These are phyloP conservation scores for Blastobasis lacticolella DNA, from an alignment of 2,888 invertebrate genomes.

Conservation along the genomic window DNA sequence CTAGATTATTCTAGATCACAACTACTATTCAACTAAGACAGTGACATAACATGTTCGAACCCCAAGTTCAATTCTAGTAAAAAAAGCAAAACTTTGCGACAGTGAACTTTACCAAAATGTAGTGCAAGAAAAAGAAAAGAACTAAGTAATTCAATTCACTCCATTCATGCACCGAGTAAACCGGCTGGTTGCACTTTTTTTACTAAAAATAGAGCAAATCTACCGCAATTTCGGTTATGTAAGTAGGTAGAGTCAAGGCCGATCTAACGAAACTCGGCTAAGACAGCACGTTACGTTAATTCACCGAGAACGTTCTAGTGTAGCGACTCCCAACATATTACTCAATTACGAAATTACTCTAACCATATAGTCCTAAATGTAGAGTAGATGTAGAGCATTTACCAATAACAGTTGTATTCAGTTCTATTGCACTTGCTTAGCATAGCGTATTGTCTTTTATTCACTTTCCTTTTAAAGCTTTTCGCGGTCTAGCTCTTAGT, in stretches of 20 bases:
- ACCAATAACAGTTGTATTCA: no score
- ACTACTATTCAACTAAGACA: no score
- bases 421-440: no score
- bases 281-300: slow-evolving; percentile 1
- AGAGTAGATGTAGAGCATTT: no score
- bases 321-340: no score
- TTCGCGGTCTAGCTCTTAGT: no score
- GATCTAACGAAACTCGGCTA: slow-evolving; percentile 3
- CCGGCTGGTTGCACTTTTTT: background rate
- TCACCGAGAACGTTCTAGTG: no score
- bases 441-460: no score
- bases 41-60: background rate
- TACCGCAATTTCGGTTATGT: slow-evolving; percentile 9
- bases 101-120: slow-evolving; percentile 11
- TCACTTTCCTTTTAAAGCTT: no score
- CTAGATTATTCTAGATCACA: no score
- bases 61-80: background rate
- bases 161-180: slow-evolving; percentile 6
- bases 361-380: no score
- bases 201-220: slow-evolving; percentile 12
- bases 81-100: slow-evolving; percentile 8
- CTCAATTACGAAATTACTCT: no score
- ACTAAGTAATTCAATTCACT: background rate
- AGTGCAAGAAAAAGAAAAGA: slow-evolving; percentile 5
- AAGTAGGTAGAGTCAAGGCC: slow-evolving; percentile 14